Conservation (phyloP, 2,113 vertebrate species). For the Lycaon pictus region DNA sequence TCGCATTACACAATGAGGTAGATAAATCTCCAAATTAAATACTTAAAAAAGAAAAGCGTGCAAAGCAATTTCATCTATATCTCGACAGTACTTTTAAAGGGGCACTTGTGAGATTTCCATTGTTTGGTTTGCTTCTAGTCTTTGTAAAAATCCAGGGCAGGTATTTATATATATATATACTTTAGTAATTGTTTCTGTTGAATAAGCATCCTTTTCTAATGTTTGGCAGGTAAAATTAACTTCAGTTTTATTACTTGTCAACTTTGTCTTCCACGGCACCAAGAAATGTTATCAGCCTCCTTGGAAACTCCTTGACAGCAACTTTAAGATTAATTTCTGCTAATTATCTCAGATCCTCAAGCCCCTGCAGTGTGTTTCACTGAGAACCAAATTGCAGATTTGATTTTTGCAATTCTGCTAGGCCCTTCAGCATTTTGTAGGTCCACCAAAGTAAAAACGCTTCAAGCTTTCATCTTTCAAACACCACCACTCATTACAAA, state of each 20-base stretch:
- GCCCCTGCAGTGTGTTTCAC: not conserved
- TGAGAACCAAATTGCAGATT: not conserved
- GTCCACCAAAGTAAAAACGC: not conserved
- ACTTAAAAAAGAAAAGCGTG: not conserved
- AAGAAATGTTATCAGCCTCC: not conserved
- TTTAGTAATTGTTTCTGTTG: conserved; percentile 18
- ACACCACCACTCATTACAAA: not conserved
- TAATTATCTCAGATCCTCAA: not conserved
- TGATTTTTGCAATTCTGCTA: not conserved
- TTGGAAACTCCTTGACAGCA: not conserved
- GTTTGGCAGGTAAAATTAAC: conserved; percentile 38
- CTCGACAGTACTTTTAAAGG: not conserved
- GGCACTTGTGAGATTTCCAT: not conserved
- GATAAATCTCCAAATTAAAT: not conserved
- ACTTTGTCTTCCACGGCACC: not conserved
- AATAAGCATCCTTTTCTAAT: not conserved
- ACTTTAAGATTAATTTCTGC: conserved; percentile 8
- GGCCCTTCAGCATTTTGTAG: not conserved
- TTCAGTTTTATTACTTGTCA: conserved; percentile 41
- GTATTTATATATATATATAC: not conserved
- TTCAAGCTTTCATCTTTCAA: not conserved
- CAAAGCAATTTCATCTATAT: not conserved
- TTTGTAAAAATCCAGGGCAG: conserved; percentile 17
- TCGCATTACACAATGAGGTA: not conserved
- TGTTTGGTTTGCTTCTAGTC: not conserved